These are phyloP conservation scores for Morinoia aosen DNA, from an alignment of 2,888 invertebrate species.

Conservation along the genomic window DNA sequence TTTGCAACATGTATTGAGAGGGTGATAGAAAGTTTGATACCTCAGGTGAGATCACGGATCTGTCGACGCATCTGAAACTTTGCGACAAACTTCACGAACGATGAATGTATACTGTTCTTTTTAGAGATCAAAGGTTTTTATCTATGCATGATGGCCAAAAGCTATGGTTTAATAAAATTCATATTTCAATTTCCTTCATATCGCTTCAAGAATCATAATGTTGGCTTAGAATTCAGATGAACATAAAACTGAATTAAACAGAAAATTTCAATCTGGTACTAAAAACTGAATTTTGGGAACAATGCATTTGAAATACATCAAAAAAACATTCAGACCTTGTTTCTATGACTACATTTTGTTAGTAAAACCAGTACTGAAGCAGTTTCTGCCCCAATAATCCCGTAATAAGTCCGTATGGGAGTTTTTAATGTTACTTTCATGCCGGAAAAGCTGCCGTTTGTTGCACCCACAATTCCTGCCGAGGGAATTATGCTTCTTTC, in stretches of 20 bases:
- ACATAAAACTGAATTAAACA: neutral
- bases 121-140: too few species aligned
- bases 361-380: neutral
- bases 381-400: neutral
- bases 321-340: neutral
- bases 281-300: neutral
- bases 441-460: neutral
- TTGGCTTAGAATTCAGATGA: too few species aligned
- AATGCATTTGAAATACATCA: neutral
- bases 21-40: neutral
- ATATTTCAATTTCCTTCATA: too few species aligned
- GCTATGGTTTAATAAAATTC: too few species aligned
- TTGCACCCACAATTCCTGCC: neutral
- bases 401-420: neutral
- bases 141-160: too few species aligned
- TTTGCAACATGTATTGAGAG: neutral
- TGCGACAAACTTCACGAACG: too few species aligned
- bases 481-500: neutral
- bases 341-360: neutral
- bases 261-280: neutral
- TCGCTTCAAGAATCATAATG: too few species aligned
- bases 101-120: too few species aligned
- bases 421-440: neutral
- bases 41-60: neutral
- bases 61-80: neutral